Percentiles rank a stretch among this genome's conserved stretches.
These are phyloP conservation scores for Drosophila ficusphila DNA, from an alignment of 1,140 invertebrate species.

Conservation along the genomic window DNA sequence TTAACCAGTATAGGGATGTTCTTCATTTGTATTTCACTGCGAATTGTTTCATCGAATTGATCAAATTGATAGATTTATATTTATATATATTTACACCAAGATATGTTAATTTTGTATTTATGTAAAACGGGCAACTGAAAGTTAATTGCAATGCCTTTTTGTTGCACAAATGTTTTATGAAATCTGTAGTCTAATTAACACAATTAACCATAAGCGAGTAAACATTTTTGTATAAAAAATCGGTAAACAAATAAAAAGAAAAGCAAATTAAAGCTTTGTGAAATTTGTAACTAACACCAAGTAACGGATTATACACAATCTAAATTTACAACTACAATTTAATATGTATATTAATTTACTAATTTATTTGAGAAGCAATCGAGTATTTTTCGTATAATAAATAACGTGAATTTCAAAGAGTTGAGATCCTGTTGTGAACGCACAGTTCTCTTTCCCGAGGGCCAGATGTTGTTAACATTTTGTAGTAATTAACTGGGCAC, in stretches of 20 bases:
- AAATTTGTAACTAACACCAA: conserved; percentile 80
- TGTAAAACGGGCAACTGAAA: conserved; percentile 48
- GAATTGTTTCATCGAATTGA: conserved; percentile 68
- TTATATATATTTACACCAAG: conserved; percentile 44
- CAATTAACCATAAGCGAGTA: conserved; percentile 62
- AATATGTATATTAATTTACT: conserved; percentile 59
- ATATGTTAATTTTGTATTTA: conserved; percentile 73
- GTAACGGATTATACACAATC: conserved; percentile 56
- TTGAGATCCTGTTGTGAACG: background rate
- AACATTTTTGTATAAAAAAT: conserved; percentile 66
- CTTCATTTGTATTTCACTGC: conserved; percentile 55
- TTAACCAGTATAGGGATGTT: conserved; percentile 28
- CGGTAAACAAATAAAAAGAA: conserved; percentile 43
- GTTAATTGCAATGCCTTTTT: conserved; percentile 78
- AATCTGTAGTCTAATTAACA: conserved; percentile 73
- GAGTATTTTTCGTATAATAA: conserved; percentile 79
- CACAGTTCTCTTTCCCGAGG: background rate
- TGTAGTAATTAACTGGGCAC: conserved; percentile 63
- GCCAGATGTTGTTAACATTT: conserved; percentile 59
- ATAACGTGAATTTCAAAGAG: conserved; percentile 62
- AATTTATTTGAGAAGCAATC: conserved; percentile 70
- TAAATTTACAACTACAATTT: conserved; percentile 44
- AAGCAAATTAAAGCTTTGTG: conserved; percentile 47
- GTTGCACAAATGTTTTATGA: conserved; percentile 78
- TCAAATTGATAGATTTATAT: conserved; percentile 64